Conservation (phyloP, 2,113 vertebrate species). For the Sinocyclocheilus anophthalmus region DNA sequence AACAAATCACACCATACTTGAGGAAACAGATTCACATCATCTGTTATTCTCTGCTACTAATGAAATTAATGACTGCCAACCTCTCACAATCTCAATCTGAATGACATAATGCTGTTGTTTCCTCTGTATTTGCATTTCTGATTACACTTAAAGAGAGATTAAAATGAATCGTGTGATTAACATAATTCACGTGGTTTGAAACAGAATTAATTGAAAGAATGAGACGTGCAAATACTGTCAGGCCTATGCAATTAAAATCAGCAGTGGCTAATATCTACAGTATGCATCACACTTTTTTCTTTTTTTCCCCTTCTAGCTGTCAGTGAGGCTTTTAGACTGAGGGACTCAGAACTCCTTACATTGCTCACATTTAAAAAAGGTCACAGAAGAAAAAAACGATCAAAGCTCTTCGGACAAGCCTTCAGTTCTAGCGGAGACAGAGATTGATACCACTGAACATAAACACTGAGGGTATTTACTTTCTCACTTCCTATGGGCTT, state of each 20-base stretch:
- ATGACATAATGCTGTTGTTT: neutral
- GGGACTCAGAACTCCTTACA: neutral
- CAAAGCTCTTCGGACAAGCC: neutral
- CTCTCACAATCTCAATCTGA: neutral
- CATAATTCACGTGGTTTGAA: neutral
- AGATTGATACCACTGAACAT: neutral
- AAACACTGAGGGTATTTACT: neutral
- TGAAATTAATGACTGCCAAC: neutral
- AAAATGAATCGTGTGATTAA: neutral
- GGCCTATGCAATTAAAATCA: neutral
- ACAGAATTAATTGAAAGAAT: neutral
- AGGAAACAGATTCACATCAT: neutral
- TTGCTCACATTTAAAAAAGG: slow-evolving; percentile 5
- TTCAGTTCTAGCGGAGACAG: neutral
- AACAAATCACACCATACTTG: neutral
- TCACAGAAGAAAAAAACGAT: neutral
- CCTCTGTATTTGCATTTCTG: neutral
- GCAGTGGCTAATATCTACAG: neutral
- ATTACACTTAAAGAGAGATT: neutral
- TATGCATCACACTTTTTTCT: neutral
- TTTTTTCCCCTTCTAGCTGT: neutral
- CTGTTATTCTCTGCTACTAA: neutral
- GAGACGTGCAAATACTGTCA: neutral
- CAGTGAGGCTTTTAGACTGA: neutral
- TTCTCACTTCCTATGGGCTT: neutral